Evolutionary conservation across 2,888 invertebrate genomes (phyloP).

Genomic region (Drosophila flavopinicola): DNA sequence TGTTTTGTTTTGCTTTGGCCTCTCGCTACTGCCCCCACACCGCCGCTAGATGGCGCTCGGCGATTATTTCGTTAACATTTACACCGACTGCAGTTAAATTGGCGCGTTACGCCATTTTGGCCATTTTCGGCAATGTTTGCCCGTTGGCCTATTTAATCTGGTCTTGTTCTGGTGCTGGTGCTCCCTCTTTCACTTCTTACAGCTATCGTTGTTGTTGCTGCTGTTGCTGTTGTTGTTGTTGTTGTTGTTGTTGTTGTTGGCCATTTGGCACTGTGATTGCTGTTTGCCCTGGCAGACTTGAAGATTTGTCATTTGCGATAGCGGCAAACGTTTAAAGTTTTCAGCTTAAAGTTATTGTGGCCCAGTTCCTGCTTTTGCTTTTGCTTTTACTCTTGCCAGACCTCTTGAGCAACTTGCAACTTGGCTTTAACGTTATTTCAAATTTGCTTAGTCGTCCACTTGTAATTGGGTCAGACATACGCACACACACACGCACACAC

Average conservation of each 20-base stretch:
- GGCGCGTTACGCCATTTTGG: conserved; percentile 46
- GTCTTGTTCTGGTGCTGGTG: conserved; percentile 19
- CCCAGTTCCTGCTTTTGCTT: conserved; percentile 1
- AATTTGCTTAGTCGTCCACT: conserved; percentile 31
- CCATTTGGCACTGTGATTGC: conserved; percentile 42
- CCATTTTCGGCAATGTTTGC: conserved; percentile 38
- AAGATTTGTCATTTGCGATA: conserved; percentile 70
- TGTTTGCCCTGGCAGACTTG: conserved; percentile 44
- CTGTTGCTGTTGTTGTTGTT: too few species aligned
- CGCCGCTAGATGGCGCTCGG: conserved; percentile 56
- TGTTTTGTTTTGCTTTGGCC: conserved; percentile 5
- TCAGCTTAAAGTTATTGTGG: conserved; percentile 29
- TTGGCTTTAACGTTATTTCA: conserved; percentile 33
- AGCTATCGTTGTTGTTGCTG: not conserved
- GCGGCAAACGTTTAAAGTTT: conserved; percentile 34
- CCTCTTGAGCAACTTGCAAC: not conserved
- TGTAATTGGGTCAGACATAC: conserved; percentile 35
- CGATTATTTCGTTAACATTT: conserved; percentile 70
- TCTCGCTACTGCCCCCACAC: not conserved
- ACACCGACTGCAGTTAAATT: conserved; percentile 67
- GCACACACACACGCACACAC: conserved; percentile 6
- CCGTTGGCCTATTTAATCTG: conserved; percentile 51
- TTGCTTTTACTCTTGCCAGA: too few species aligned
- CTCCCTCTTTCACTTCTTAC: not conserved
- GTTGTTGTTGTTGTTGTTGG: conserved; percentile 11